Evolutionary conservation across 2,797 vertebrate species (phyloP).

Genomic region (Bucorvus abyssinicus): DNA sequence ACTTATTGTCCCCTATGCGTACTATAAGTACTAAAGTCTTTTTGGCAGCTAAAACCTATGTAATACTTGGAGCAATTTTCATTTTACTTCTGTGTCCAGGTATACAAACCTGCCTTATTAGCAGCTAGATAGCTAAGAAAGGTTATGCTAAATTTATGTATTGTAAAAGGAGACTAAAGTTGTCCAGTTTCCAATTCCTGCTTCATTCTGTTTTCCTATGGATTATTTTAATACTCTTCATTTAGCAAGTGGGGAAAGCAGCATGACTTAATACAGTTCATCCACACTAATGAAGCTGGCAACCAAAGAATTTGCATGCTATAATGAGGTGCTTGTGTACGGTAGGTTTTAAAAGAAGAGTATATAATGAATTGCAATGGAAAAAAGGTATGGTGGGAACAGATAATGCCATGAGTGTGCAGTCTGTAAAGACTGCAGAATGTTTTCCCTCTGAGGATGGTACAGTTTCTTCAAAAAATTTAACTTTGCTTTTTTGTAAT

Average conservation of each 20-base stretch:
- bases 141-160: not conserved
- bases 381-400: not conserved
- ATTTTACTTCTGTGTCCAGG: not conserved
- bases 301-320: constrained; percentile 38
- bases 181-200: not conserved
- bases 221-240: constrained; percentile 30
- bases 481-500: not conserved
- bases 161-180: not conserved
- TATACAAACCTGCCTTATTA: not conserved
- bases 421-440: not conserved
- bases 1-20: not conserved
- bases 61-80: not conserved
- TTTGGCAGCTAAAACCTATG: not conserved
- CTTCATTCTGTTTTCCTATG: not conserved
- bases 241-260: constrained; percentile 15
- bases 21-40: not conserved
- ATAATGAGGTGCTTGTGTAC: constrained; percentile 50
- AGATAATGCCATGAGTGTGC: not conserved
- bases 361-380: constrained; percentile 12
- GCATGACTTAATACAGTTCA: constrained; percentile 20
- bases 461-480: not conserved
- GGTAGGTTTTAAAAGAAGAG: constrained; percentile 22
- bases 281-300: constrained; percentile 5
- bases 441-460: not conserved
- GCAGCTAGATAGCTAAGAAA: not conserved